Base-by-base conservation (phyloP, 2,797 vertebrate species). In the Capromys pilorides region DNA sequence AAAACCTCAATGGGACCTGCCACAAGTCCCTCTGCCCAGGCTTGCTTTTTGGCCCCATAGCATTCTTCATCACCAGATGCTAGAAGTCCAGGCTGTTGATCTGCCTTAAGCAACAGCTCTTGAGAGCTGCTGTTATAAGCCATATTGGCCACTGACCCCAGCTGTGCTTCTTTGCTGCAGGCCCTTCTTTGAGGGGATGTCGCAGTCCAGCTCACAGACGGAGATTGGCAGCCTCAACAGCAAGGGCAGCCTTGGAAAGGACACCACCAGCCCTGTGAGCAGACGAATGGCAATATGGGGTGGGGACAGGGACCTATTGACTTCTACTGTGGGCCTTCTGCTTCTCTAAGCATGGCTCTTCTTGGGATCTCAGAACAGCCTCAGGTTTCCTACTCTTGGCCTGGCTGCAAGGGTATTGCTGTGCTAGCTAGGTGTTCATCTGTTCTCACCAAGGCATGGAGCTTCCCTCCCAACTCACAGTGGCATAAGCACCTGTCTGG, bases 131-230 rank as follows among this genome's bases (percentile, higher is more conserved):
- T 73, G 24, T 75, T 41, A 73, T 54, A 75, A 87, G 90, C 33
- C 73, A 5, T 13, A 5, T 45, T 0, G 0, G 31, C 69, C 88
- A 18, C 94, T 96, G 81, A 97, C 62, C 12, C 96, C 13, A 22
- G 90, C 97, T n/a, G 96, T 98, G 83, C 93, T 97, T 97, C 97
- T 98, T 97, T 91, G 87, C 96, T 96, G 26, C 98, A 99, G 99
- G 98, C 99, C 99, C 39, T 99, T 99, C 98, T 99, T 99, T 95
- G 99, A 99, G 98, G 99, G 99, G 62, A 99, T 99, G 99, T 99
- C 99, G 79, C 99, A 99, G 98, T 99, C 99, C 97, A 99, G 99
- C 98, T 99, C 99, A 28, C 99, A 99, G 99, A 99, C 99, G 19
- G 99, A 99, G 99, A 99, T 99, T 94, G 99, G 99, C 97, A 99